Evolutionary conservation across 2,113 vertebrate genomes (phyloP).

Genomic region (Oceanodroma tethys): DNA sequence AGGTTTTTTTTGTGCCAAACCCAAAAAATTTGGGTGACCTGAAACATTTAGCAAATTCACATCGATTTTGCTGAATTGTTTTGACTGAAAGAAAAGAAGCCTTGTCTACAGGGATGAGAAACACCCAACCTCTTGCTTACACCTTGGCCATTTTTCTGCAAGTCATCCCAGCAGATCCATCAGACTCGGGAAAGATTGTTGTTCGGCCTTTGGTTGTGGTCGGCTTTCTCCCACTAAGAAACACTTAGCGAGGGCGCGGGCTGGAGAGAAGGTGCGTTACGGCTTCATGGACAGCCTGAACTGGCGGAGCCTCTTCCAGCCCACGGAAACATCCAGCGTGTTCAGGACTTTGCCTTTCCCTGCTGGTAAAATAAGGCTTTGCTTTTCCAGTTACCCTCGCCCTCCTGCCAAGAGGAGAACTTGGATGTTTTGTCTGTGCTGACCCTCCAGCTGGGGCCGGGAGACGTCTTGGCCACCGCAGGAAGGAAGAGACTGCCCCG

Average conservation of each 20-base stretch:
- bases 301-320: not conserved
- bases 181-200: not conserved
- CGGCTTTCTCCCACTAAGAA: not conserved
- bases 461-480: not conserved
- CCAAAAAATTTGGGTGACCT: not conserved
- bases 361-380: not conserved
- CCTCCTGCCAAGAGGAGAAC: not conserved
- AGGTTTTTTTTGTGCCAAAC: not conserved
- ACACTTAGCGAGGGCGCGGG: accelerated
- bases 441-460: not conserved
- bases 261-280: not conserved
- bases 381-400: not conserved
- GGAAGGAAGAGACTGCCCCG: not conserved
- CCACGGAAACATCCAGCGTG: not conserved
- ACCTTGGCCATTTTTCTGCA: not conserved
- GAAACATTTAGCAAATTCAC: not conserved
- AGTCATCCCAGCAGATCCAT: not conserved
- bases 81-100: not conserved
- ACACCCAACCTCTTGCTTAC: not conserved
- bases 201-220: not conserved
- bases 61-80: not conserved
- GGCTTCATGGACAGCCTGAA: not conserved
- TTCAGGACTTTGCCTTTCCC: not conserved
- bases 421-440: slow-evolving; percentile 12
- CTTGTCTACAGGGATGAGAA: not conserved